Evolutionary conservation across 2,888 invertebrate genomes (phyloP), one percentile per base, ranked within the genome.

Genomic region (Lasioglossum malachurum): DNA sequence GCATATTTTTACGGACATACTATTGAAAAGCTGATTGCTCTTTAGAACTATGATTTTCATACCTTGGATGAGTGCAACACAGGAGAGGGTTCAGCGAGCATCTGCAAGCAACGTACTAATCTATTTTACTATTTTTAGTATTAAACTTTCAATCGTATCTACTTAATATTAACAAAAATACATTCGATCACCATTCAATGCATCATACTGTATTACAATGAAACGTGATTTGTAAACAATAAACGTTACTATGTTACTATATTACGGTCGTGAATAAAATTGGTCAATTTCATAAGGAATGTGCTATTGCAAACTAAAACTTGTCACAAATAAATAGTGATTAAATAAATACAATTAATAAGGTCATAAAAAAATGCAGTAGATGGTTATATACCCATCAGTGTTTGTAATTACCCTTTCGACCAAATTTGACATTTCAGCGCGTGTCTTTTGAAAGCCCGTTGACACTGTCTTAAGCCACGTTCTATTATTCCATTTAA

Each of bases 371-470:
- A 81, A 44, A 16, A 14, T 12, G 4, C 5, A 31, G 2, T 73
- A 35, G 16, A n/a, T 44, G 16, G 60, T 80, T 86, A 87, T 82
- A 31, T 4, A 31, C 19, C 10, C 64, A 83, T 88, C 86, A 77
- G 10, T 72, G 19, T 46, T 86, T 83, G 82, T 84, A 75, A 87
- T 97, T 96, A 99, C 99, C 99, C 99, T 96, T 98, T 98, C 0
- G 98, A 97, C 96, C 97, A 99, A 16, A 99, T 97, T 95, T 99
- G 99, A 80, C 98, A 97, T 94, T 99, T 99, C 87, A 99, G 96
- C 2, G 97, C 97, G 92, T 99, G 98, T 73, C 99, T 96, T 94
- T 99, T 99, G 94, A 99, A 98, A 49, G 98, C 97, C 75, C 99
- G 96, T 89, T 97, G 97, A 93, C 99, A 98, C 31, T 97, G 97